Percentiles rank a stretch among this genome's conserved stretches.
phyloP scores from a whole-genome alignment of 1,140 invertebrate species.

The Hycleus phaleratus region DNA sequence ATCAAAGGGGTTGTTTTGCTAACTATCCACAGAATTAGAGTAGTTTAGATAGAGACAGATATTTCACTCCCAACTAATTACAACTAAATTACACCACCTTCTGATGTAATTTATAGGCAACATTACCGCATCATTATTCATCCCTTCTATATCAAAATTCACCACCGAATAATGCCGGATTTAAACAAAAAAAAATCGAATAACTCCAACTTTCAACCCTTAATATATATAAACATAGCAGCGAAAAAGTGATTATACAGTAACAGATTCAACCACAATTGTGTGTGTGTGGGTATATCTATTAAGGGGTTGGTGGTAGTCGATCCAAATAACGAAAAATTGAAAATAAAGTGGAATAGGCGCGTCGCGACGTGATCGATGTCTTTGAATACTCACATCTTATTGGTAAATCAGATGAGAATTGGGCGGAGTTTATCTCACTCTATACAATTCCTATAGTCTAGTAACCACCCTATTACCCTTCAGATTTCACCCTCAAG shows the following conservation, averaged over 20 bases:
- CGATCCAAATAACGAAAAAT: constrained; percentile 6
- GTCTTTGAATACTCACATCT: neutral
- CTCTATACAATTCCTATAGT: too few species aligned
- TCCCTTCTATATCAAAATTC: too few species aligned
- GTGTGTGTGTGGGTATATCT: neutral
- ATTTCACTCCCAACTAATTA: constrained; percentile 16
- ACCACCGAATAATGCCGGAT: too few species aligned
- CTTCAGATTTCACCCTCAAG: constrained; percentile 28
- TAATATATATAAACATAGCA: too few species aligned
- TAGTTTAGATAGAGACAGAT: neutral
- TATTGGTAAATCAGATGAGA: constrained; percentile 8
- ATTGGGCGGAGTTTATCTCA: neutral
- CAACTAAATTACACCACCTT: constrained; percentile 5
- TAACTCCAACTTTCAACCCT: too few species aligned
- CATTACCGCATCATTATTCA: too few species aligned
- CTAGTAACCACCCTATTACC: neutral
- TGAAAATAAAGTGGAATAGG: too few species aligned
- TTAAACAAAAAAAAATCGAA: too few species aligned
- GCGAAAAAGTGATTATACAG: too few species aligned
- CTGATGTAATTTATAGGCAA: constrained; percentile 21
- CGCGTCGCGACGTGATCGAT: constrained; percentile 18
- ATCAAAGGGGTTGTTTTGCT: too few species aligned
- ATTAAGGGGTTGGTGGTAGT: neutral
- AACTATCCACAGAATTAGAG: too few species aligned
- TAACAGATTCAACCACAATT: too few species aligned